Evolutionary conservation across 2,888 invertebrate species (phyloP).

Genomic region (Temnothorax rugatulus): DNA sequence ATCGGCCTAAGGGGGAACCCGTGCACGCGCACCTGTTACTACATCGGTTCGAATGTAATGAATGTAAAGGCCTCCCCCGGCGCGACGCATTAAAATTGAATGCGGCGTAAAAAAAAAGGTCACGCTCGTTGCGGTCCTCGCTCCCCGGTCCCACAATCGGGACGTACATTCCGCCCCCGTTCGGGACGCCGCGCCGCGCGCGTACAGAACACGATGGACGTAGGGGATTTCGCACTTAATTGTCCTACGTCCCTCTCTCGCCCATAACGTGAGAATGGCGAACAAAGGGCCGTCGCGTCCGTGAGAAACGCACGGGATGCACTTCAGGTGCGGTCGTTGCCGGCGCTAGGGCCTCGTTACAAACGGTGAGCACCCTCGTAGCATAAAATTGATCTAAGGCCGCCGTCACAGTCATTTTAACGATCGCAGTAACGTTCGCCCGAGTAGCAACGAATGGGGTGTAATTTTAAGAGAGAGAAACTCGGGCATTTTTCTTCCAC

Average conservation of each 20-base stretch:
- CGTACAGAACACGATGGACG: constrained; percentile 2
- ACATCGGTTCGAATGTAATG: constrained; percentile 34
- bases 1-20: constrained; percentile 46
- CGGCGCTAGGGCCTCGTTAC: constrained; percentile 29
- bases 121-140: background rate
- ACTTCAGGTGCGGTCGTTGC: constrained; percentile 40
- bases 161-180: constrained; percentile 23
- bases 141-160: constrained; percentile 23
- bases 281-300: constrained; percentile 64
- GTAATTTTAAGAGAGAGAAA: constrained; percentile 12
- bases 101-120: constrained; percentile 10
- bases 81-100: constrained; percentile 44
- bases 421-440: constrained; percentile 13
- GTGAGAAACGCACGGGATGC: constrained; percentile 69
- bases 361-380: constrained; percentile 32
- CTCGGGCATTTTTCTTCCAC: background rate
- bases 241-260: constrained; percentile 58
- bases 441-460: constrained; percentile 30
- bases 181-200: background rate
- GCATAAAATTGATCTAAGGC: constrained; percentile 53
- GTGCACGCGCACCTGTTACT: constrained; percentile 55
- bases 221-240: constrained; percentile 60
- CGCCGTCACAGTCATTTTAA: constrained; percentile 33
- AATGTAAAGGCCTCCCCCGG: constrained; percentile 28
- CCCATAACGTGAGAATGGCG: constrained; percentile 64